A percentile compares a stretch with the other conserved stretches of the same genome.
Conservation (phyloP, 2,888 invertebrate genomes). For the Leucophora obtusa region DNA sequence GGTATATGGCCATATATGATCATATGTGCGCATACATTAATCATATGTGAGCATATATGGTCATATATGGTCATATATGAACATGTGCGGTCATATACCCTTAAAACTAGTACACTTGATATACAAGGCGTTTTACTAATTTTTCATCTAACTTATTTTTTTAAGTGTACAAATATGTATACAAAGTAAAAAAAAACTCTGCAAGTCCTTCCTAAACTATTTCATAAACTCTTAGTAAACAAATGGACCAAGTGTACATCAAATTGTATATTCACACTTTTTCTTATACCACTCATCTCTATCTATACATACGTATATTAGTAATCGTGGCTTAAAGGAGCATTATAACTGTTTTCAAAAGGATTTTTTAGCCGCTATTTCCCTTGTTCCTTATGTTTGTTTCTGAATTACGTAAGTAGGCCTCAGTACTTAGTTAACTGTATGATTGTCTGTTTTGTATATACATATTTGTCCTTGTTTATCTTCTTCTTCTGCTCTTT, state of each 20-base stretch:
- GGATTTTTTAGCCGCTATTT: constrained; percentile 3
- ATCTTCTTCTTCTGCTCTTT: constrained; percentile 11
- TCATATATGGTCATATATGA: too few relatives aligned
- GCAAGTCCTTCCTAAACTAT: constrained; percentile 4
- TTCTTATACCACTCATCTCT: not conserved
- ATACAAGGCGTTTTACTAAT: too few relatives aligned
- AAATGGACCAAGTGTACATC: constrained; percentile 21
- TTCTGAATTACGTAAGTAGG: constrained; percentile 12
- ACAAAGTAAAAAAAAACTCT: too few relatives aligned
- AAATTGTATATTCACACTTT: constrained; percentile 23
- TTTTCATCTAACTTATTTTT: too few relatives aligned
- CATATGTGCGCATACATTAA: too few relatives aligned
- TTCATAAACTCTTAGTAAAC: constrained; percentile 14
- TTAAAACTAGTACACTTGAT: too few relatives aligned
- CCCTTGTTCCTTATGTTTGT: not conserved
- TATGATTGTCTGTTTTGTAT: constrained; percentile 14
- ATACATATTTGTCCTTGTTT: not conserved
- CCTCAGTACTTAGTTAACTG: constrained; percentile 7
- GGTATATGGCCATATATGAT: too few relatives aligned
- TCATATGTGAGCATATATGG: too few relatives aligned
- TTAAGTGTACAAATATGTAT: too few relatives aligned
- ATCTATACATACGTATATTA: not conserved
- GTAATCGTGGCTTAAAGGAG: constrained; percentile 46
- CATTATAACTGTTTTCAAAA: constrained; percentile 39
- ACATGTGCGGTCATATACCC: too few relatives aligned